These are phyloP conservation scores for Heliconius aoede DNA, from an alignment of 2,888 invertebrate species.

Conservation along the genomic window DNA sequence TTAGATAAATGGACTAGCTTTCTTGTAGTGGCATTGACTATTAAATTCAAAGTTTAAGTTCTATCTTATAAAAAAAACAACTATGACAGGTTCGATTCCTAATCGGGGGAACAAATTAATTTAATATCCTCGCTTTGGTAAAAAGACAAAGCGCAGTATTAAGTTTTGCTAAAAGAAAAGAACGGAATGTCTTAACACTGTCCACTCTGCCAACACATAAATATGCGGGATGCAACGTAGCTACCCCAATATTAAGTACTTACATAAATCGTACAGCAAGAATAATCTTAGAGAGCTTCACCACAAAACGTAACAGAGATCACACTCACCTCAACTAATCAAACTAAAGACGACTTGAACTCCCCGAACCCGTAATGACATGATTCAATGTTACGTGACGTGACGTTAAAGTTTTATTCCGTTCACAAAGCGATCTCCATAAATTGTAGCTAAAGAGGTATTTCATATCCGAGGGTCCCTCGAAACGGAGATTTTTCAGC, in stretches of 20 bases:
- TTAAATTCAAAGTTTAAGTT: not conserved
- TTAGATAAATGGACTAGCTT: not conserved
- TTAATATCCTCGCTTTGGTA: too few relatives aligned
- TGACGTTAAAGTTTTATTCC: conserved; percentile 6
- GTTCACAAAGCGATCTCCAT: conserved; percentile 18
- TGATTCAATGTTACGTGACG: not conserved
- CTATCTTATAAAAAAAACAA: too few relatives aligned
- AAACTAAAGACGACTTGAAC: too few relatives aligned
- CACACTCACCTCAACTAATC: too few relatives aligned
- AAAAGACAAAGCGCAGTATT: too few relatives aligned
- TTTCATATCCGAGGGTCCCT: conserved; percentile 19
- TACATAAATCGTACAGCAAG: conserved; percentile 1
- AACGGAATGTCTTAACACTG: not conserved
- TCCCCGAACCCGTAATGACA: not conserved
- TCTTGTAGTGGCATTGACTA: not conserved
- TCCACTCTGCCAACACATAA: not conserved
- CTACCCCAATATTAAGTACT: not conserved
- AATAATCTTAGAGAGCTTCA: conserved; percentile 11
- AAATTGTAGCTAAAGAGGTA: conserved; percentile 27
- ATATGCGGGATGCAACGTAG: not conserved
- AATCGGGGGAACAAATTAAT: not conserved
- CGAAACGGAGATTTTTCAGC: conserved; percentile 26
- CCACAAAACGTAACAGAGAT: too few relatives aligned
- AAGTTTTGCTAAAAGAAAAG: too few relatives aligned
- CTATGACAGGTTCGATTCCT: not conserved